Base-by-base conservation (phyloP, 1,140 invertebrate species). In the Campoletis sonorensis region DNA sequence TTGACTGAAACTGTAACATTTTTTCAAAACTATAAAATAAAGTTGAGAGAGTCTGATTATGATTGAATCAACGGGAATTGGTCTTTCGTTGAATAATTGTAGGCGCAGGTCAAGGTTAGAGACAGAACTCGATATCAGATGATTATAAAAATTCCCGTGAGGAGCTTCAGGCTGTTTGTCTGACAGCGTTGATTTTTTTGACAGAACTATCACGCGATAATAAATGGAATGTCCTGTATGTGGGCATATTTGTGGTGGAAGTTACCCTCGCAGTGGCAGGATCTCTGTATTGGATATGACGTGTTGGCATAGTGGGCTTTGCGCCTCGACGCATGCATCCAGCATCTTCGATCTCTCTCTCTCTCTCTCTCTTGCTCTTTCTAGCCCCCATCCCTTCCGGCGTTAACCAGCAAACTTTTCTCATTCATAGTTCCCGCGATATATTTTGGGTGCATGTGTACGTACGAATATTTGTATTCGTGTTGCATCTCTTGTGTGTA, bases 241-340 rank as follows among this genome's bases (percentile, higher is more conserved):
- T 70, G 30, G 30, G 67, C 33, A n/a, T 33, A 33, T 70, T 33
- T 54, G n/a, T 30, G 67, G 67, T 70, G 30, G 18, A 54, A 77
- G 16, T 54, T 21, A 77, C 73, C 73, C 73, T 77, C 54, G 54
- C 40, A 18, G 30, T 40, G 33, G 70, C 80, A 75, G 78, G 51
- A 80, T 72, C 45, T 76, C 81, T 89, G 87, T 89, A 92, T 92
- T 91, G 89, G 89, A 92, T 92, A 91, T 92, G 91, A 92, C 91
- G 88, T 40, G 73, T 89, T 85, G 87, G 87, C 84, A 89, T 88
- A 89, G 87, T 86, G 86, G 87, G 88, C 90, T 90, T 89, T 90
- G 89, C 89, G 84, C 83, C 90, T 87, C 91, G 90, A 90, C 91
- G 89, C 89, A 91, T 89, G 88, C 88, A 88, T 87, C 85, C 83